phyloP scores from a whole-genome alignment of 2,113 vertebrate genomes.

The Myodes glareolus region DNA sequence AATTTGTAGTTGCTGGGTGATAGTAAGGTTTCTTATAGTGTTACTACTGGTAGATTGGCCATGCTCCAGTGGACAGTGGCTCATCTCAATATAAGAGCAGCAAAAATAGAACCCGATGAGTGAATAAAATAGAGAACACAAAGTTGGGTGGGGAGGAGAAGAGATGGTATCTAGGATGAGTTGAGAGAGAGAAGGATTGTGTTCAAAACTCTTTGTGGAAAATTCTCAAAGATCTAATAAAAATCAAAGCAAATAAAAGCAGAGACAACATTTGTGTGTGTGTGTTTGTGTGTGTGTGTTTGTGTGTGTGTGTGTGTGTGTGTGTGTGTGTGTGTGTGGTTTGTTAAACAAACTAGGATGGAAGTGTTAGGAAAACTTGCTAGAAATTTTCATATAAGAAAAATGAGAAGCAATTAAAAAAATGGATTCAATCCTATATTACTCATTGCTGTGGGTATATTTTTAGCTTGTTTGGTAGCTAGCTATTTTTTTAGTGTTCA shows the following conservation, averaged over 20 bases:
- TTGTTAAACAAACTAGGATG: not conserved
- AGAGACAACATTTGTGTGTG: not conserved
- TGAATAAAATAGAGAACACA: not conserved
- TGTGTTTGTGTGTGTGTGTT: no score
- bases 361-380: not conserved
- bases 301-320: not conserved
- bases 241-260: not conserved
- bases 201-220: not conserved
- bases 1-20: not conserved
- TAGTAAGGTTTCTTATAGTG: not conserved
- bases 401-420: not conserved
- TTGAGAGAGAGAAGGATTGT: not conserved
- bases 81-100: not conserved
- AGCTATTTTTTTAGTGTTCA: slow-evolving; percentile 3
- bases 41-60: not conserved
- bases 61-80: no score
- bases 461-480: not conserved
- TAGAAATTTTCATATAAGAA: not conserved
- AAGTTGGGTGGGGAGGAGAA: not conserved
- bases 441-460: not conserved
- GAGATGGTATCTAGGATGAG: not conserved
- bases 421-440: not conserved
- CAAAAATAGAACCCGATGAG: not conserved
- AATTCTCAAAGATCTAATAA: not conserved
- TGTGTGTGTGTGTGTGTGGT: not conserved